Evolutionary conservation across 1,140 invertebrate genomes (phyloP).

Genomic region (Drosophila yakuba): DNA sequence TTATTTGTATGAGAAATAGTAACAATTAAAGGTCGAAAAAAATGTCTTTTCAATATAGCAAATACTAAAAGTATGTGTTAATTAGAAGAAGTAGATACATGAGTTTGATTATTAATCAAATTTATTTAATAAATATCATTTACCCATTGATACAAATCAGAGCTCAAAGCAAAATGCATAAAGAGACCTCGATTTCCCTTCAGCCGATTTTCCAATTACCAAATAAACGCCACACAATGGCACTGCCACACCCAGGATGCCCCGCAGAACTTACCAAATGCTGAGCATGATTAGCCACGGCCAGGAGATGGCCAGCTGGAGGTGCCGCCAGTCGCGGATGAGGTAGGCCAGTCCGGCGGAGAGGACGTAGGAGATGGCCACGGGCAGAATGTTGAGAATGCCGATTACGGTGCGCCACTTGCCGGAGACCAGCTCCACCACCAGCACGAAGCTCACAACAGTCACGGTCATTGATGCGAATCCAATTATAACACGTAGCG

Average conservation of each 20-base stretch:
- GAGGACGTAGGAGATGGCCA: conserved; percentile 89
- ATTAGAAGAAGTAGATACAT: background rate
- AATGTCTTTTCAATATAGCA: background rate
- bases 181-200: conserved; percentile 11
- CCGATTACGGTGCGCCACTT: conserved; percentile 90
- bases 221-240: background rate
- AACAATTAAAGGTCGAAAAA: background rate
- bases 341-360: conserved; percentile 88
- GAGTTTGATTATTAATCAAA: background rate
- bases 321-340: conserved; percentile 89
- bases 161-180: background rate
- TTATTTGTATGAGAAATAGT: background rate
- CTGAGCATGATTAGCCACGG: conserved; percentile 88
- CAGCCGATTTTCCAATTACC: background rate
- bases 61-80: background rate
- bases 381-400: conserved; percentile 89
- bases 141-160: background rate
- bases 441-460: conserved; percentile 90
- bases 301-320: conserved; percentile 90
- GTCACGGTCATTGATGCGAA: conserved; percentile 88
- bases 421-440: conserved; percentile 89
- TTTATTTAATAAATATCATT: background rate
- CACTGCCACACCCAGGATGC: background rate
- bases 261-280: conserved; percentile 86
- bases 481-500: conserved; percentile 88